Base-by-base conservation (phyloP, 2,113 vertebrate species). In the Corydoras sp. region DNA sequence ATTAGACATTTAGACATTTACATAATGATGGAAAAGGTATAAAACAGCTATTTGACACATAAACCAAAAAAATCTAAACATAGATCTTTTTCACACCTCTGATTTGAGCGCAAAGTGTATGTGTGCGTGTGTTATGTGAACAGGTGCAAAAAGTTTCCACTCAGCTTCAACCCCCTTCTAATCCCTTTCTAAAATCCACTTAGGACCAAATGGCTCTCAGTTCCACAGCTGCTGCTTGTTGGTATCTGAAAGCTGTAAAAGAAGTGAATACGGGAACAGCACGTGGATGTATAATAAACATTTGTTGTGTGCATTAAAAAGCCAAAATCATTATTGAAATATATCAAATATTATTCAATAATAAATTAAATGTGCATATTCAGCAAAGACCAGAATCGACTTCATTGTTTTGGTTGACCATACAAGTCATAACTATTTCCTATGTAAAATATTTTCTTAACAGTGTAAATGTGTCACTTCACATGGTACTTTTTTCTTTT, bases 241-340 rank as follows among this genome's bases (percentile, higher is more conserved):
- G 59, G 60, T 55, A 71, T 75, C 77, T 80, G 81, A 68, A 76
- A 82, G 76, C 66, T 24, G 18, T 24, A 24, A 72, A 65, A 74
- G 66, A 12, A 24, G 9, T 8, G 15, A 14, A 71, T 63, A 64
- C 50, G 54, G 54, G 13, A 31, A 3, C 62, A 53, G 60, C 65
- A 18, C 43, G 64, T 56, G 12, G 48, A 69, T 68, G 73, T 79
- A 73, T 79, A 77, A 51, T 76, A 68, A 10, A 53, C 51, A 12
- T 53, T 10, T 53, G 5, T 12, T 3, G 15, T 56, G 54, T 56
- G 12, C 54, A 56, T 56, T 7, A n/a, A 56, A 10, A 53, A 12
- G 13, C 5, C 10, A 13, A 56, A 56, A 56, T 13, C 13, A 56
- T 43, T 43, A 2, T 43, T 43, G 35, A 8, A 43, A 43, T 43